Conservation (phyloP, 2,797 vertebrate species). For the Tapera naevia region DNA sequence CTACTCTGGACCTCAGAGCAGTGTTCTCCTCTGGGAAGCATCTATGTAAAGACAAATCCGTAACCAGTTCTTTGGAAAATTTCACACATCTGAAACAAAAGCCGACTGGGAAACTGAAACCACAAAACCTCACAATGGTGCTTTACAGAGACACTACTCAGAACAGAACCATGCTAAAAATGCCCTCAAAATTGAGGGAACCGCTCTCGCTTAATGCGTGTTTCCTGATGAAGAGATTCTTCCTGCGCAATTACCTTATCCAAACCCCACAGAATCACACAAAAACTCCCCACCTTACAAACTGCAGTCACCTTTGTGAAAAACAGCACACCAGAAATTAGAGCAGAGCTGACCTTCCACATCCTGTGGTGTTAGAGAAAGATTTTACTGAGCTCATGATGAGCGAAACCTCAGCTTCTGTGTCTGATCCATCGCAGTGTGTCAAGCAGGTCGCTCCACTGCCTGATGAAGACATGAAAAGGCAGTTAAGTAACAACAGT, state of each 20-base stretch:
- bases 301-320: background rate
- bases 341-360: conserved; percentile 84
- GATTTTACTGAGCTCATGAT: conserved; percentile 84
- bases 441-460: conserved; percentile 91
- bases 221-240: background rate
- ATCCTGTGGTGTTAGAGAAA: conserved; percentile 73
- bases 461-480: conserved; percentile 74
- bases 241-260: background rate
- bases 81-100: background rate
- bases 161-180: background rate
- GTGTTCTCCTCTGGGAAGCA: background rate
- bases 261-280: background rate
- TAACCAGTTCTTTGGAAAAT: background rate
- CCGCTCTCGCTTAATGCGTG: background rate
- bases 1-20: background rate
- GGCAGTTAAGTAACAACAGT: background rate
- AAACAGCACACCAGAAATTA: background rate
- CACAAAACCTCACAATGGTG: background rate
- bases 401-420: conserved; percentile 85
- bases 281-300: accelerated
- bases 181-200: background rate
- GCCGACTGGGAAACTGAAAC: background rate
- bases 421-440: conserved; percentile 91
- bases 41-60: background rate
- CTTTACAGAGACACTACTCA: conserved; percentile 1